Percentiles rank a stretch among this genome's conserved stretches.
Evolutionary conservation across 2,888 invertebrate genomes (phyloP).

Genomic region (Seladonia tumulorum): DNA sequence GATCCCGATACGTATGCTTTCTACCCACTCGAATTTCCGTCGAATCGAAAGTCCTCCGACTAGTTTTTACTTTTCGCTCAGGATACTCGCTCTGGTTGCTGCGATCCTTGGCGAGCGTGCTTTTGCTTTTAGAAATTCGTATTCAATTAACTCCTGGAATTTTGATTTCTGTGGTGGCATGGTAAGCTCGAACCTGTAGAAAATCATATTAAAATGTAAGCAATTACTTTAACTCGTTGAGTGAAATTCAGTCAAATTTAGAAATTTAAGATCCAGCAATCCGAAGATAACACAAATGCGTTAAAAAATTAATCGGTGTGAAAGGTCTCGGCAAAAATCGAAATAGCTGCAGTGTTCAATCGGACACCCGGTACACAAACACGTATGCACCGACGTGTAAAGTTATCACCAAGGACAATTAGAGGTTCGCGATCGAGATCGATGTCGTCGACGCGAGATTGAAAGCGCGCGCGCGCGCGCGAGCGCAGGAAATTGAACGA

Average conservation of each 20-base stretch:
- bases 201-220: background rate
- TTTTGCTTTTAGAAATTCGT: background rate
- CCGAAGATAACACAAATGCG: background rate
- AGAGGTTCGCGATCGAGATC: background rate
- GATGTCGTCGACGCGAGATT: slow-evolving; percentile 4
- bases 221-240: background rate
- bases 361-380: background rate
- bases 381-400: background rate
- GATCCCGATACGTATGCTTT: background rate
- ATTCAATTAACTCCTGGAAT: background rate
- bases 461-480: background rate
- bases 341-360: background rate
- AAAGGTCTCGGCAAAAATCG: too few species aligned
- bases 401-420: background rate
- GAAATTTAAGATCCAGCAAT: too few species aligned
- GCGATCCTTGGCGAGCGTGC: background rate
- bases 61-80: background rate
- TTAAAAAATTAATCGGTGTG: background rate
- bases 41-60: background rate
- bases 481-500: background rate
- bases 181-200: background rate
- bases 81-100: background rate
- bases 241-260: background rate
- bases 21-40: background rate
- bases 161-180: too few species aligned